Evolutionary conservation across 2,888 invertebrate genomes (phyloP).

Genomic region (Thelaira solivaga): DNA sequence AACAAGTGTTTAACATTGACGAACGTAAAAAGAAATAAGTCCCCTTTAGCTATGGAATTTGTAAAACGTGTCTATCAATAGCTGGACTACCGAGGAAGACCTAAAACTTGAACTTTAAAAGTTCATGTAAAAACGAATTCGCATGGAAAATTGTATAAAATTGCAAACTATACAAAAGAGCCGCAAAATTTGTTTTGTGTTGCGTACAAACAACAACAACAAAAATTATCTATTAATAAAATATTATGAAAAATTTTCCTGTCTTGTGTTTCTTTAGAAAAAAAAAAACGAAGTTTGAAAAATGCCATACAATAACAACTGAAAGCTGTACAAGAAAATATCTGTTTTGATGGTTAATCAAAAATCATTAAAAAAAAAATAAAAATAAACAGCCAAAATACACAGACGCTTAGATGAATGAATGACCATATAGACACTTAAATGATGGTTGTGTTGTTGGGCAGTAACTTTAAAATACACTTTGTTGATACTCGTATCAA

Average conservation of each 20-base stretch:
- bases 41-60: too few species aligned
- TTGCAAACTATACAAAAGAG: neutral
- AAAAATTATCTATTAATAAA: constrained; percentile 33
- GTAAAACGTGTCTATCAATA: too few species aligned
- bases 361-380: constrained; percentile 42
- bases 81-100: constrained; percentile 41
- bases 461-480: constrained; percentile 6
- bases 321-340: neutral
- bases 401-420: neutral
- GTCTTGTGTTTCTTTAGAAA: neutral
- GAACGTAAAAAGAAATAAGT: too few species aligned
- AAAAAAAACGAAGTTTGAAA: constrained; percentile 39
- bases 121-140: neutral
- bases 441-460: constrained; percentile 32
- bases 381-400: constrained; percentile 12
- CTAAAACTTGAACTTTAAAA: constrained; percentile 57
- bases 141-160: constrained; percentile 7
- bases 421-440: constrained; percentile 8
- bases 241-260: constrained; percentile 42
- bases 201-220: constrained; percentile 17
- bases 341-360: constrained; percentile 53
- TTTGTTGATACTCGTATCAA: constrained; percentile 16
- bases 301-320: constrained; percentile 13
- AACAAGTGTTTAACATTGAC: too few species aligned
- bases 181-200: constrained; percentile 12